Evolutionary conservation across 2,888 invertebrate species (phyloP).

Genomic region (Philonicus albiceps): DNA sequence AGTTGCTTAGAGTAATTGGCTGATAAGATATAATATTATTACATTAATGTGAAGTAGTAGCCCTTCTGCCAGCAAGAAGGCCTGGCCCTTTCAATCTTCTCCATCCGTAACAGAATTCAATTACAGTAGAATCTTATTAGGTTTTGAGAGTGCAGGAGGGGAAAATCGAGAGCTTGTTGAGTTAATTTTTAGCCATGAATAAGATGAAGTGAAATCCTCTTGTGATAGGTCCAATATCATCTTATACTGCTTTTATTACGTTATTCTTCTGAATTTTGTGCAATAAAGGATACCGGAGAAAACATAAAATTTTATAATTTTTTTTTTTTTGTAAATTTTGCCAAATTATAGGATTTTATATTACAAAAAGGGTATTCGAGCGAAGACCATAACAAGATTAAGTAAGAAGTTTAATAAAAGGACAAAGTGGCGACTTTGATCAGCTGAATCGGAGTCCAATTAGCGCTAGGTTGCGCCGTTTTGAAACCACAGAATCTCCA

Average conservation of each 20-base stretch:
- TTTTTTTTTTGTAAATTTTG: not conserved
- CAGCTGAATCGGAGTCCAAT: too few relatives aligned
- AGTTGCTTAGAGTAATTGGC: constrained; percentile 15
- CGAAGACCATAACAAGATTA: not conserved
- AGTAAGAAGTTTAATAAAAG: not conserved
- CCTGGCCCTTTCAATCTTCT: not conserved
- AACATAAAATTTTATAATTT: not conserved
- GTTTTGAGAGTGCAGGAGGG: not conserved
- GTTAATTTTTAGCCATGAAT: not conserved
- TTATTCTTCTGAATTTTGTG: not conserved
- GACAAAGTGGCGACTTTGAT: too few relatives aligned
- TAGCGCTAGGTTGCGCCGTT: too few relatives aligned
- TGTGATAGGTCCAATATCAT: not conserved
- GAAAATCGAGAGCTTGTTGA: not conserved
- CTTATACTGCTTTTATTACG: not conserved
- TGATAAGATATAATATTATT: constrained; percentile 2
- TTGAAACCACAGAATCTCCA: too few relatives aligned
- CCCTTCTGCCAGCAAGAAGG: not conserved
- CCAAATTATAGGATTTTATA: not conserved
- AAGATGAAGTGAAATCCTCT: not conserved
- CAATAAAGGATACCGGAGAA: not conserved
- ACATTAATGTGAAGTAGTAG: not conserved
- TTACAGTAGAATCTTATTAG: constrained; percentile 13
- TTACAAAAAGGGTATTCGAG: not conserved
- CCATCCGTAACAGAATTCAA: constrained; percentile 1